These are phyloP conservation scores for Dione vanillae DNA, from an alignment of 2,888 invertebrate genomes.

Conservation along the genomic window DNA sequence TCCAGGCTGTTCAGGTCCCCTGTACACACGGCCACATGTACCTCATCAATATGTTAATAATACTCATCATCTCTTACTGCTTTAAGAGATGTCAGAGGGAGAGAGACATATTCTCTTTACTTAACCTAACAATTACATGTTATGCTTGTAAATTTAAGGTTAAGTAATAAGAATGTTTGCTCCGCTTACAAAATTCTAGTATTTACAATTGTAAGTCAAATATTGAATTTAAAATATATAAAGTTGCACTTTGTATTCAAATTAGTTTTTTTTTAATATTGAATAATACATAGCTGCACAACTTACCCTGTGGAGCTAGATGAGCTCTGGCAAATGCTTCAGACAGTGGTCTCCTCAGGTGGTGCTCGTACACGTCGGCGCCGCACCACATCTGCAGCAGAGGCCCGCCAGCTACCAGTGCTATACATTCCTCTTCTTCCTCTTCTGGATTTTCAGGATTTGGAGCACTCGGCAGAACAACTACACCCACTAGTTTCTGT, in stretches of 20 bases:
- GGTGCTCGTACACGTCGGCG: conserved; percentile 90
- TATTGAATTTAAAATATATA: too few species aligned
- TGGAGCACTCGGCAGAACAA: conserved; percentile 83
- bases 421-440: conserved; percentile 76
- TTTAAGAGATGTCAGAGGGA: too few species aligned
- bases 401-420: conserved; percentile 87
- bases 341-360: conserved; percentile 88
- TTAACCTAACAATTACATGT: too few species aligned
- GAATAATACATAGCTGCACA: neutral
- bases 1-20: conserved; percentile 87
- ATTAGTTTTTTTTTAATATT: too few species aligned
- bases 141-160: too few species aligned
- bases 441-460: conserved; percentile 58
- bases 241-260: too few species aligned
- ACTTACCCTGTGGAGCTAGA: conserved; percentile 49
- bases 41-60: too few species aligned
- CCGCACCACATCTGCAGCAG: conserved; percentile 93
- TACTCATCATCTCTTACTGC: too few species aligned
- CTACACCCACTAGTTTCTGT: conserved; percentile 87
- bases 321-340: conserved; percentile 86
- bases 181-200: too few species aligned
- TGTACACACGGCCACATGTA: conserved; percentile 41
- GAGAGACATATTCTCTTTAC: too few species aligned
- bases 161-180: too few species aligned
- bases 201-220: too few species aligned